Evolutionary conservation across 1,140 invertebrate genomes (phyloP).

Genomic region (Panagrolaimus sp.): DNA sequence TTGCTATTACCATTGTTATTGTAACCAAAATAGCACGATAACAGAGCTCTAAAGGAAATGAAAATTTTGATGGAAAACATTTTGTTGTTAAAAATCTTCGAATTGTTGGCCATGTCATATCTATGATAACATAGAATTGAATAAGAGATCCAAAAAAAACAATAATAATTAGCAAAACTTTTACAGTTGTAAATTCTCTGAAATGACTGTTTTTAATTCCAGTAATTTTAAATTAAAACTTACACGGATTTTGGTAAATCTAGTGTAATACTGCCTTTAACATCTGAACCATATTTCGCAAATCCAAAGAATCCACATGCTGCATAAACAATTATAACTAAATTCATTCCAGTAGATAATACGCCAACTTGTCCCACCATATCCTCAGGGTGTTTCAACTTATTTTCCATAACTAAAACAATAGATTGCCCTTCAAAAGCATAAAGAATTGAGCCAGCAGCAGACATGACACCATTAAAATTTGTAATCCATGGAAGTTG

Average conservation of each 20-base stretch:
- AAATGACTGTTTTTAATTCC: conserved; percentile 28
- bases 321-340: conserved; percentile 48
- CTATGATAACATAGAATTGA: conserved; percentile 84
- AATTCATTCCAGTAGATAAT: conserved; percentile 44
- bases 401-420: conserved; percentile 54
- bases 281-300: conserved; percentile 47
- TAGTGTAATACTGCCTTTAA: conserved; percentile 58
- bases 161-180: conserved; percentile 59
- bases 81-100: conserved; percentile 60
- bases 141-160: conserved; percentile 66
- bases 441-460: conserved; percentile 50
- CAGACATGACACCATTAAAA: conserved; percentile 48
- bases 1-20: conserved; percentile 53
- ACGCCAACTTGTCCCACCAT: conserved; percentile 49
- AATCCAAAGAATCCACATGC: conserved; percentile 55
- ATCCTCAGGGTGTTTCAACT: conserved; percentile 40
- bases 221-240: conserved; percentile 16
- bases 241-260: conserved; percentile 46
- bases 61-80: conserved; percentile 16
- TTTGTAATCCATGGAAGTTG: conserved; percentile 42
- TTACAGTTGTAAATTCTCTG: conserved; percentile 60
- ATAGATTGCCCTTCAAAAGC: conserved; percentile 58
- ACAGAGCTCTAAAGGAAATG: conserved; percentile 51
- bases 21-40: conserved; percentile 59
- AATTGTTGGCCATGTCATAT: conserved; percentile 74